These are phyloP conservation scores for Chalcis sispes DNA, from an alignment of 2,888 invertebrate genomes.

Conservation along the genomic window DNA sequence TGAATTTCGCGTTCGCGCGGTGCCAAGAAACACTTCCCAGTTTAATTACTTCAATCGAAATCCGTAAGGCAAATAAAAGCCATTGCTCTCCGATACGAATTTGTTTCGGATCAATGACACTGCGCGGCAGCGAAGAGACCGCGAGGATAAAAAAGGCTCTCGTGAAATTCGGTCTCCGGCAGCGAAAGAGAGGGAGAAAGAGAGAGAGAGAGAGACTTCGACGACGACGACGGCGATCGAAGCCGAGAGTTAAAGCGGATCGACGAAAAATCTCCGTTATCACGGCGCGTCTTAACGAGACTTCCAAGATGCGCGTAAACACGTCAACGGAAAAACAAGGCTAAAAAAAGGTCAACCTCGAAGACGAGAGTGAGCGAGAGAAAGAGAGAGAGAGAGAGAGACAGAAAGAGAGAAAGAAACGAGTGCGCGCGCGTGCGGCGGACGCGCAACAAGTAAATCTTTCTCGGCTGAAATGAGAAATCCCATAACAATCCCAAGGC, in stretches of 20 bases:
- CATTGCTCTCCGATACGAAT: neutral
- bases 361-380: neutral
- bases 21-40: slow-evolving; percentile 4
- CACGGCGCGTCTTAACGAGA: slow-evolving; percentile 31
- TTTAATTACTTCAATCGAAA: neutral
- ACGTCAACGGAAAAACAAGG: slow-evolving; percentile 34
- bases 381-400: neutral
- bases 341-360: slow-evolving; percentile 18
- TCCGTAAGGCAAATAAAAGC: neutral
- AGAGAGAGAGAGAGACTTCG: too few species aligned
- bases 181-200: slow-evolving; percentile 26
- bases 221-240: too few species aligned
- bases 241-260: slow-evolving; percentile 48
- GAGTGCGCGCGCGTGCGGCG: neutral
- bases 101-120: neutral
- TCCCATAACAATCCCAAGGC: slow-evolving; percentile 56
- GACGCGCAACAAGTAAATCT: slow-evolving; percentile 52
- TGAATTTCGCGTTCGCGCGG: neutral
- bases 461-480: slow-evolving; percentile 51
- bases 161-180: slow-evolving; percentile 12
- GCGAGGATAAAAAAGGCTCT: neutral
- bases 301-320: neutral
- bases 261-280: slow-evolving; percentile 32
- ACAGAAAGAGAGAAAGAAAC: neutral
- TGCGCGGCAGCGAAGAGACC: neutral